These are phyloP conservation scores for Meandrusa payeni DNA, from an alignment of 2,888 invertebrate species.

Conservation along the genomic window DNA sequence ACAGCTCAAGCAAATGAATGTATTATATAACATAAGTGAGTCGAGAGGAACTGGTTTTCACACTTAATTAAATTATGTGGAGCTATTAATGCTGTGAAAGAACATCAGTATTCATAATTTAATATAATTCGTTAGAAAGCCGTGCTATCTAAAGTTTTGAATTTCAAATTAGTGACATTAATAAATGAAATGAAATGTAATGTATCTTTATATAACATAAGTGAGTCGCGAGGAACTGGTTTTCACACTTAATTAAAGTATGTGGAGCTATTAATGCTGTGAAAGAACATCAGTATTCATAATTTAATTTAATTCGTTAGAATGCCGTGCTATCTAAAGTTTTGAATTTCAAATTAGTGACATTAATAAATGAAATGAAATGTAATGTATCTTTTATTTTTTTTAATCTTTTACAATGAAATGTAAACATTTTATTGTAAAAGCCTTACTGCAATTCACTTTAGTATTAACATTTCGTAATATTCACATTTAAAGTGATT, in stretches of 20 bases:
- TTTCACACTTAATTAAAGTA: background rate
- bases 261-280: background rate
- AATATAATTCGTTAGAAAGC: background rate
- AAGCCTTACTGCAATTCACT: no score
- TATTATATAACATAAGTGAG: background rate
- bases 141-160: background rate
- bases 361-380: background rate
- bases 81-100: background rate
- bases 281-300: background rate
- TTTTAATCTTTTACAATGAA: no score
- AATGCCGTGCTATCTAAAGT: background rate
- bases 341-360: background rate
- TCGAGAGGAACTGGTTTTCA: background rate
- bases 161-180: conserved; percentile 1
- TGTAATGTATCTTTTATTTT: no score
- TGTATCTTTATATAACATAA: no score
- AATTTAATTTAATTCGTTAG: background rate
- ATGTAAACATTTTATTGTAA: no score
- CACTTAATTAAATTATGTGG: background rate
- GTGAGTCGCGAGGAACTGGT: background rate
- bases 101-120: background rate
- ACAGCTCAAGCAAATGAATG: no score
- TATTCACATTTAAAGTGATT: no score
- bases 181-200: background rate
- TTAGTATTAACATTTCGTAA: no score